Evolutionary conservation across 2,797 vertebrate genomes (phyloP), one percentile per base, ranked within the genome.

Genomic region (Antennarius maculatus): DNA sequence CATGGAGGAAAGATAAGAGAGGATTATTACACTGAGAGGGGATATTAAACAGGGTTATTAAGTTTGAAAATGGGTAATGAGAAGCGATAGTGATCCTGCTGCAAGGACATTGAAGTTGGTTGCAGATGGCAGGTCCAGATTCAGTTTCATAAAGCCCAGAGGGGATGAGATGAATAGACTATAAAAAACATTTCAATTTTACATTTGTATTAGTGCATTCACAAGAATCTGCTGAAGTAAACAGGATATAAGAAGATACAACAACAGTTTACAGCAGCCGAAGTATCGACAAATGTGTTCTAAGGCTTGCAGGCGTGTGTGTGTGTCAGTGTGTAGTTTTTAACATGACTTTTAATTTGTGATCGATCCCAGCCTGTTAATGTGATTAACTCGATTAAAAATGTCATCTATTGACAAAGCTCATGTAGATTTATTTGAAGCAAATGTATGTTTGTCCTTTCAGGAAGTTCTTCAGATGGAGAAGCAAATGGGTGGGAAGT

Each of bases 391-490:
- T 34, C 31, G 7, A 34, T 34, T 5, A 34, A 34, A 34, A 34
- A 34, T 5, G 31, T 34, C 5, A 34, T 8, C 31, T 8, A 34
- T 4, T 34, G 31, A 34, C 7, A 8, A 5, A 8, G 5, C 31
- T 34, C 31, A 34, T 34, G 31, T 34, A 34, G 5, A 34, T 34
- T 34, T 34, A 34, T 5, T 34, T 8, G 5, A 34, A 34, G 31
- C 31, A 34, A 61, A 23, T 43, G 16, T 58, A 5, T 61, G 45
- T 85, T 47, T 23, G 68, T 69, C 43, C 61, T 0, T 81, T 62
- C 61, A 99, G 97, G 97, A 99, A 86, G 96, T 99, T 45, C 87
- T 99, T 51, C 97, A 98, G 85, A 95, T 99, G 57, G 98, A 99
- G 91, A 95, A 93, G 69, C 97, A 99, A 91, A 95, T 97, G 95